These are phyloP conservation scores for Potamarius usumacintae DNA, from an alignment of 2,113 vertebrate genomes.

Conservation along the genomic window DNA sequence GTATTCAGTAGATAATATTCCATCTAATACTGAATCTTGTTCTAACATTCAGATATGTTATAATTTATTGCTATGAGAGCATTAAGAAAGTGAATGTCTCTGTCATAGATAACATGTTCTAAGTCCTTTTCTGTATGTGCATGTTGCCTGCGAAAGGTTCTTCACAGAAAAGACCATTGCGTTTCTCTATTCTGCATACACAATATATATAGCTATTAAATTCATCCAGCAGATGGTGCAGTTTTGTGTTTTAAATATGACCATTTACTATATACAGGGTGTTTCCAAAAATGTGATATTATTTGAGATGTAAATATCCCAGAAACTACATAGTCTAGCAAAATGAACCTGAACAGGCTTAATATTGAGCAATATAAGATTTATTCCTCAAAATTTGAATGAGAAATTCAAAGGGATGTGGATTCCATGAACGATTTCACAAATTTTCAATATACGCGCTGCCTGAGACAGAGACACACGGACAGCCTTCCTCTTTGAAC, in stretches of 20 bases:
- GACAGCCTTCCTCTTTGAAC: too few relatives aligned
- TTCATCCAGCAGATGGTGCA: slow-evolving; percentile 9
- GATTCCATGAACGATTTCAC: too few relatives aligned
- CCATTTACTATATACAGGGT: background rate
- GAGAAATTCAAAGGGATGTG: too few relatives aligned
- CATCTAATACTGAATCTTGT: background rate
- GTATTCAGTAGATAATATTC: slow-evolving; percentile 6
- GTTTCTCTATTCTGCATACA: background rate
- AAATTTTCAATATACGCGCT: too few relatives aligned
- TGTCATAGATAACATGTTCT: slow-evolving; percentile 12
- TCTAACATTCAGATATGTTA: background rate
- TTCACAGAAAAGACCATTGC: background rate
- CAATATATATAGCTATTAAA: background rate
- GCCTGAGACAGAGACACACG: too few relatives aligned
- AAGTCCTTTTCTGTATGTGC: slow-evolving; percentile 38
- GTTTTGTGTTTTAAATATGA: background rate
- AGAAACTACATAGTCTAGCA: too few relatives aligned
- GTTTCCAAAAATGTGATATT: too few relatives aligned
- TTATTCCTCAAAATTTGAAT: too few relatives aligned
- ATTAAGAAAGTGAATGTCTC: background rate
- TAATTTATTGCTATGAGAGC: background rate
- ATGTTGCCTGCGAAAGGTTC: slow-evolving; percentile 39
- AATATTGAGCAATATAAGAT: too few relatives aligned
- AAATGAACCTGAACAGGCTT: too few relatives aligned
- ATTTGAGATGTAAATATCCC: too few relatives aligned